phyloP scores from a whole-genome alignment of 2,888 invertebrate genomes.

The Reticulitermes lucifugus region DNA sequence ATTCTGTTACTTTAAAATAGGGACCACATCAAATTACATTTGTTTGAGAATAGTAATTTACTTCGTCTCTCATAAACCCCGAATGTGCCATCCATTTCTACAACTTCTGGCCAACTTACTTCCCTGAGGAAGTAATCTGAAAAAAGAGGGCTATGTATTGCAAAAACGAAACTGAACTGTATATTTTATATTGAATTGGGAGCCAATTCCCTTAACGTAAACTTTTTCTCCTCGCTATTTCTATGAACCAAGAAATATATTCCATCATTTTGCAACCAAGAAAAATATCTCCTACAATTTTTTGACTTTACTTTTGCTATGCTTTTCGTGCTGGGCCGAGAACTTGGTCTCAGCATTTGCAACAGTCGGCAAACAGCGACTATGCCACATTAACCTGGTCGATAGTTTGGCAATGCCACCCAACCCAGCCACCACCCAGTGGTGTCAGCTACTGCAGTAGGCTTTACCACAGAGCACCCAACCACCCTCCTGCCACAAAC shows the following conservation, averaged over 20 bases:
- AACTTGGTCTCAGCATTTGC: neutral
- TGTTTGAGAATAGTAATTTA: too few relatives aligned
- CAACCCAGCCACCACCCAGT: neutral
- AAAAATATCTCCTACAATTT: neutral
- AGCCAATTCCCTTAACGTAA: constrained; percentile 2
- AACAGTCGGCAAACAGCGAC: neutral
- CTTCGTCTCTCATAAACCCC: too few relatives aligned
- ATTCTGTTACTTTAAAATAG: too few relatives aligned
- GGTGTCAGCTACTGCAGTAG: constrained; percentile 7
- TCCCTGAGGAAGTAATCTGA: neutral
- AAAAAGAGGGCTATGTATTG: neutral
- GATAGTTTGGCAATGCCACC: neutral
- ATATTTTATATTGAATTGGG: neutral
- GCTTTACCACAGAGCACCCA: neutral
- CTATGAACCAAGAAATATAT: constrained; percentile 4
- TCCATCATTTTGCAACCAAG: constrained; percentile 6
- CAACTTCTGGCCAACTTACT: neutral
- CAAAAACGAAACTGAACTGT: neutral
- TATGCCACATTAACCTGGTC: constrained; percentile 7
- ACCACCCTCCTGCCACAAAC: neutral
- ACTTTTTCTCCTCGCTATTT: neutral
- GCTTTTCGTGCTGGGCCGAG: neutral
- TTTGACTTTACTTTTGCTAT: neutral
- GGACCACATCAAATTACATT: too few relatives aligned
- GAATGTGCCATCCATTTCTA: neutral